Percentiles rank a stretch among this genome's conserved stretches.
Conservation (phyloP, 2,797 vertebrate species). For the Molothrus aeneus region DNA sequence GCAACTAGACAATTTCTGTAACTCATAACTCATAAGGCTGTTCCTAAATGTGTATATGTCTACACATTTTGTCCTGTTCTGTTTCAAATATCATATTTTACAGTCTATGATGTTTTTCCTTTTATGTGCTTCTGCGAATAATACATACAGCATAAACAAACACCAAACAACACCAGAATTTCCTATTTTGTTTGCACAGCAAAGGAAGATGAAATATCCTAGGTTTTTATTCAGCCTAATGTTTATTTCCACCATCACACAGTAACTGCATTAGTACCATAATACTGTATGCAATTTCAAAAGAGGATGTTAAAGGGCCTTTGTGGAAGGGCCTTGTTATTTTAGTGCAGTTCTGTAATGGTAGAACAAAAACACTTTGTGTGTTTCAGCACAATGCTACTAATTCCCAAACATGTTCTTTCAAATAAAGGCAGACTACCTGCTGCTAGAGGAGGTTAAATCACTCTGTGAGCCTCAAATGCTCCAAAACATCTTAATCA, state of each 20-base stretch:
- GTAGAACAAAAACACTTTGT: neutral
- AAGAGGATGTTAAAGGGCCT: neutral
- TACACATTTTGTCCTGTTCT: neutral
- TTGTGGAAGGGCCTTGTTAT: neutral
- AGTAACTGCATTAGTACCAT: neutral
- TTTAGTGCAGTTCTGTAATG: neutral
- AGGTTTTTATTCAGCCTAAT: neutral
- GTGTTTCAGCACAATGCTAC: neutral
- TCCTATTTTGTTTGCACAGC: neutral
- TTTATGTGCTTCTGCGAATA: neutral
- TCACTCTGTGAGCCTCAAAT: neutral
- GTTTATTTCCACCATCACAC: neutral
- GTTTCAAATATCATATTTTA: neutral
- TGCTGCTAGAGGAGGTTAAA: neutral
- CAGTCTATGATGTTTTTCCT: neutral
- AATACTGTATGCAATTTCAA: neutral
- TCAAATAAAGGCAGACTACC: neutral
- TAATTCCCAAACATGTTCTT: neutral
- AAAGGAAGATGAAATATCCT: neutral
- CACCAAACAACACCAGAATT: neutral
- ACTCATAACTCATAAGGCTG: neutral
- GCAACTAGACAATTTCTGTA: neutral
- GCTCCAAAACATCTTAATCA: neutral
- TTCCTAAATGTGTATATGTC: neutral
- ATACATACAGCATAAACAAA: neutral